Percentiles rank a stretch among this genome's conserved stretches.
Conservation (phyloP, 2,888 invertebrate genomes). For the Folsomia candida region DNA sequence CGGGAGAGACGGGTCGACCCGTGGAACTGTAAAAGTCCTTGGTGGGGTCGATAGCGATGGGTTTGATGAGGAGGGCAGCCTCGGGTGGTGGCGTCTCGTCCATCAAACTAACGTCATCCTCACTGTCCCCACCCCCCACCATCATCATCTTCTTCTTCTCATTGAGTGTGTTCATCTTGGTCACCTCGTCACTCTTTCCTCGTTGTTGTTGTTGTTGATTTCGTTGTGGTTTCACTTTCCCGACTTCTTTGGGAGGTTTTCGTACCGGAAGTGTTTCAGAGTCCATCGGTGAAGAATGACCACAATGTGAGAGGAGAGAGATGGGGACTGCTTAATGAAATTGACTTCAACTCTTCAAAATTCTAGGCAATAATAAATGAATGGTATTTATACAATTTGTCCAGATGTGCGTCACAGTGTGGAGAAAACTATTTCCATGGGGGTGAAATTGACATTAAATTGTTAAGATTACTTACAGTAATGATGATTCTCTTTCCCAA, state of each 20-base stretch:
- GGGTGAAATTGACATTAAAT: too few relatives aligned
- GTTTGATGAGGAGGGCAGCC: not conserved
- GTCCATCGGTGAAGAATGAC: not conserved
- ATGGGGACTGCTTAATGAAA: not conserved
- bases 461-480: too few relatives aligned
- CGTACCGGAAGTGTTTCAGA: not conserved
- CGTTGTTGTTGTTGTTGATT: constrained; percentile 15
- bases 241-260: constrained; percentile 28
- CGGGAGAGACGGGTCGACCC: constrained; percentile 1
- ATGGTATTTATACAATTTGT: too few relatives aligned
- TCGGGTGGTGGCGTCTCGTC: not conserved
- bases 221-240: constrained; percentile 31
- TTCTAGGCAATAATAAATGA: too few relatives aligned
- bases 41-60: not conserved
- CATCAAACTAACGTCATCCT: not conserved
- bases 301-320: not conserved
- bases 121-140: not conserved
- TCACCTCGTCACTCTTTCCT: not conserved
- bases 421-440: too few relatives aligned
- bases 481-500: too few relatives aligned
- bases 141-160: not conserved
- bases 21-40: not conserved
- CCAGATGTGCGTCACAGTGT: too few relatives aligned
- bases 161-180: not conserved
- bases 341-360: not conserved